These are phyloP conservation scores for Dermolepida albohirtum DNA, from an alignment of 2,888 invertebrate species.

Conservation along the genomic window DNA sequence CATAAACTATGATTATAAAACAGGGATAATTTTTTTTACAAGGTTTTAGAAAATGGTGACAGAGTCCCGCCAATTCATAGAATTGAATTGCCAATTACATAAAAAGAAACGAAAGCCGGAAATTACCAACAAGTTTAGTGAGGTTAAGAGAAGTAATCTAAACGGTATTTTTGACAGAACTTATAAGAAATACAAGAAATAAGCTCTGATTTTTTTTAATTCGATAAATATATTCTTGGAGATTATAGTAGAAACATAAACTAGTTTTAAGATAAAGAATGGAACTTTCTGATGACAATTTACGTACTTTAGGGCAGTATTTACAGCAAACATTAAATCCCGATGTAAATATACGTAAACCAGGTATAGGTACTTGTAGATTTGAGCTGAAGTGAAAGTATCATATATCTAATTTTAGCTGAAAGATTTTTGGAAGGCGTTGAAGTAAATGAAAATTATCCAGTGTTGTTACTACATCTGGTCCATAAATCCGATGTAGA, in stretches of 20 bases:
- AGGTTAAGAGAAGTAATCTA: background rate
- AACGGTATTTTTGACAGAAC: conserved; percentile 1
- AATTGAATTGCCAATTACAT: no score
- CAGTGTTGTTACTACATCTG: conserved; percentile 85
- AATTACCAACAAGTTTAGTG: no score
- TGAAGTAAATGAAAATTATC: conserved; percentile 91
- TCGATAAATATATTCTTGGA: no score
- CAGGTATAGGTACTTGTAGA: conserved; percentile 72
- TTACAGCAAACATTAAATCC: conserved; percentile 90
- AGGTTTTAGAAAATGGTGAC: no score
- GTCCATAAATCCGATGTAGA: conserved; percentile 86
- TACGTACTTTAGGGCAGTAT: conserved; percentile 84
- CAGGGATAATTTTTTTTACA: no score
- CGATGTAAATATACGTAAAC: conserved; percentile 82
- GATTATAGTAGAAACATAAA: background rate
- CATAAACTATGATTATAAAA: no score
- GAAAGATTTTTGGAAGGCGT: conserved; percentile 93
- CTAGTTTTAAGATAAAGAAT: conserved; percentile 65
- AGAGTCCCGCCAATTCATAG: no score
- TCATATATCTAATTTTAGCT: conserved; percentile 70
- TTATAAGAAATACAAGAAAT: background rate
- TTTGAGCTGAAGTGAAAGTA: background rate
- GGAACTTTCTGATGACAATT: conserved; percentile 91
- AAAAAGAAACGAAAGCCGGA: no score
- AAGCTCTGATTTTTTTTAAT: background rate